A percentile compares a stretch with the other conserved stretches of the same genome.
Conservation (phyloP, 2,888 invertebrate genomes). For the Epinotia brunnichana region DNA sequence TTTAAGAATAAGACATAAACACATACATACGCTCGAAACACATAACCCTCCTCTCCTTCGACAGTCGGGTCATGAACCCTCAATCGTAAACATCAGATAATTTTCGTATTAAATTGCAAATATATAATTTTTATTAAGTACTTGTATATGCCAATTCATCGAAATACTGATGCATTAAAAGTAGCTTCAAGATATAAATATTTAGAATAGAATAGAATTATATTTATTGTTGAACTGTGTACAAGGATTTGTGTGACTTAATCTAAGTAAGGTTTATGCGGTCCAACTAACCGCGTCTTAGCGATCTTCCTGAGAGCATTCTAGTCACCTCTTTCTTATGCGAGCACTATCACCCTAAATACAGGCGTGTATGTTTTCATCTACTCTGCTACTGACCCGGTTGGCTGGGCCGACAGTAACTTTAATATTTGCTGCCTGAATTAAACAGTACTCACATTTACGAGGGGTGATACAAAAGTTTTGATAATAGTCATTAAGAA, state of each 20-base stretch:
- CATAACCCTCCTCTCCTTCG: too few relatives aligned
- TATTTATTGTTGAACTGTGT: too few relatives aligned
- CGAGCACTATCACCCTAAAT: not conserved
- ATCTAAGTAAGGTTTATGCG: not conserved
- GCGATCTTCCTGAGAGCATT: not conserved
- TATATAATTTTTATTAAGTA: not conserved
- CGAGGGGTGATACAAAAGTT: too few relatives aligned
- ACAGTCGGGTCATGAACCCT: too few relatives aligned
- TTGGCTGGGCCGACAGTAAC: not conserved
- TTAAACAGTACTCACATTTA: too few relatives aligned
- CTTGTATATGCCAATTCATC: not conserved
- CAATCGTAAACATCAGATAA: not conserved
- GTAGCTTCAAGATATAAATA: not conserved
- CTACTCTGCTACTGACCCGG: not conserved
- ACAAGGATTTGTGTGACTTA: too few relatives aligned
- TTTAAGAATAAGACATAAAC: too few relatives aligned
- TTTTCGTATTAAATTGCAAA: not conserved
- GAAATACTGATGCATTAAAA: not conserved
- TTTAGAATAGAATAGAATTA: too few relatives aligned
- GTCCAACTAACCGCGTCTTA: not conserved
- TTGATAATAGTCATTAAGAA: too few relatives aligned
- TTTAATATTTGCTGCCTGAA: not conserved
- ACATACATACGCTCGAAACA: too few relatives aligned
- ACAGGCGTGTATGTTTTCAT: not conserved
- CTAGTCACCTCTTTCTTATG: not conserved